Percentiles rank a stretch among this genome's conserved stretches.
These are phyloP conservation scores for Pandemis heparana DNA, from an alignment of 2,888 invertebrate genomes.

Conservation along the genomic window DNA sequence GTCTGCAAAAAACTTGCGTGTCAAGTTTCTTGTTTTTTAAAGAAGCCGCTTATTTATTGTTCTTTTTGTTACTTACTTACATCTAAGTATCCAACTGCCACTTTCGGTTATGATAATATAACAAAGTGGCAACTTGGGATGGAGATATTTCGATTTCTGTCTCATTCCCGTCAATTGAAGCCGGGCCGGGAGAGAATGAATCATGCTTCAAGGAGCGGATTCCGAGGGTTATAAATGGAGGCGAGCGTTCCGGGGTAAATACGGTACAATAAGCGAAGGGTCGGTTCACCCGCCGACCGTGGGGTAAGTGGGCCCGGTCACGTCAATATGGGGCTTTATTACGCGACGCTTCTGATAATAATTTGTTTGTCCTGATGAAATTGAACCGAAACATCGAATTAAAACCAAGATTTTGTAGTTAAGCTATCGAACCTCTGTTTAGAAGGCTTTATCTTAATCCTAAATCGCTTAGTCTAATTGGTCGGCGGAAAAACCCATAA, in stretches of 20 bases:
- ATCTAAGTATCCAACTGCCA: neutral
- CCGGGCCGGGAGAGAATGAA: slow-evolving; percentile 76
- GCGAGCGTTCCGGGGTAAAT: slow-evolving; percentile 82
- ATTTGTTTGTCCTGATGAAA: slow-evolving; percentile 72
- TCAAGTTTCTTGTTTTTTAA: neutral
- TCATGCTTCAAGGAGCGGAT: slow-evolving; percentile 84
- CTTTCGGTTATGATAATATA: slow-evolving; percentile 10
- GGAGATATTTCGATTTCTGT: slow-evolving; percentile 63
- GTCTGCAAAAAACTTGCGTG: neutral
- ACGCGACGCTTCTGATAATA: slow-evolving; percentile 74
- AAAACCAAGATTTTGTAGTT: slow-evolving; percentile 12
- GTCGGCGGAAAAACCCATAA: neutral
- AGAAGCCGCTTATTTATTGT: neutral
- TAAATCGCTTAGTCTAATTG: neutral
- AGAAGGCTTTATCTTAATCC: neutral
- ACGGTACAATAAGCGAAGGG: slow-evolving; percentile 83
- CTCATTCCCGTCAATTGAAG: slow-evolving; percentile 74
- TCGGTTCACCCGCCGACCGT: slow-evolving; percentile 71
- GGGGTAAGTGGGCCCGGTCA: slow-evolving; percentile 83
- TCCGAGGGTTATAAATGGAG: slow-evolving; percentile 83
- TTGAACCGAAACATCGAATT: slow-evolving; percentile 45
- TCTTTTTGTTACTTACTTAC: neutral
- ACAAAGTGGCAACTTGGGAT: slow-evolving; percentile 47
- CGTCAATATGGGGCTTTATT: slow-evolving; percentile 83
- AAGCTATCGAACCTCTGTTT: neutral